Evolutionary conservation across 1,140 invertebrate genomes (phyloP).

Genomic region (Leptoteleia sp.): DNA sequence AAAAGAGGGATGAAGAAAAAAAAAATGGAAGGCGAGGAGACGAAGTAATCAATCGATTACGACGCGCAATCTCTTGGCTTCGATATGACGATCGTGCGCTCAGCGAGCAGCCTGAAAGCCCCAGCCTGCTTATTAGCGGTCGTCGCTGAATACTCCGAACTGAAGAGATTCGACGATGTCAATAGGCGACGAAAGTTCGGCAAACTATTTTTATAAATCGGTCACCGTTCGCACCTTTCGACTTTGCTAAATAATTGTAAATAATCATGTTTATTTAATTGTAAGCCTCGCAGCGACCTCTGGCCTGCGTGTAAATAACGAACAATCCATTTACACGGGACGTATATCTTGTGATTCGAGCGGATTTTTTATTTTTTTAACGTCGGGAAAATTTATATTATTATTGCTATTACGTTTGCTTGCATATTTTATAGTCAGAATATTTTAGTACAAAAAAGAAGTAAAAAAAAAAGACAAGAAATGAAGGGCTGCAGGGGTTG

Average conservation of each 20-base stretch:
- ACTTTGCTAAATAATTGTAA: conserved; percentile 30
- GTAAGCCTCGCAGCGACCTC: conserved; percentile 6
- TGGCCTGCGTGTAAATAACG: background rate
- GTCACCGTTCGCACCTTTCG: conserved; percentile 1
- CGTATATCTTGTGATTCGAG: background rate
- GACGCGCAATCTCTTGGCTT: conserved; percentile 1
- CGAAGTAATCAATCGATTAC: background rate
- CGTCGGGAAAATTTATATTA: background rate
- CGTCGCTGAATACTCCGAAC: conserved; percentile 33
- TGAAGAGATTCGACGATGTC: conserved; percentile 25
- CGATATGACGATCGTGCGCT: conserved; percentile 26
- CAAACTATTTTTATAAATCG: conserved; percentile 41
- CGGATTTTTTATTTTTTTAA: conserved; percentile 8
- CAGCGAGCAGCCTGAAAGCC: conserved; percentile 11
- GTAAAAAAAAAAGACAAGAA: no score
- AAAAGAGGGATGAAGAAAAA: conserved; percentile 10
- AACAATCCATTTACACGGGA: background rate
- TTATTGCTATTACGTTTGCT: conserved; percentile 1
- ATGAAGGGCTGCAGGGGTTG: no score
- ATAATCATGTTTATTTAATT: conserved; percentile 39
- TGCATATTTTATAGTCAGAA: background rate
- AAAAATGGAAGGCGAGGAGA: background rate
- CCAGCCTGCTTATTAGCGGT: background rate
- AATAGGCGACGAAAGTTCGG: background rate
- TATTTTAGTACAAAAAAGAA: background rate